These are phyloP conservation scores for Lepus americanus DNA, from an alignment of 2,113 vertebrate species.

Conservation along the genomic window DNA sequence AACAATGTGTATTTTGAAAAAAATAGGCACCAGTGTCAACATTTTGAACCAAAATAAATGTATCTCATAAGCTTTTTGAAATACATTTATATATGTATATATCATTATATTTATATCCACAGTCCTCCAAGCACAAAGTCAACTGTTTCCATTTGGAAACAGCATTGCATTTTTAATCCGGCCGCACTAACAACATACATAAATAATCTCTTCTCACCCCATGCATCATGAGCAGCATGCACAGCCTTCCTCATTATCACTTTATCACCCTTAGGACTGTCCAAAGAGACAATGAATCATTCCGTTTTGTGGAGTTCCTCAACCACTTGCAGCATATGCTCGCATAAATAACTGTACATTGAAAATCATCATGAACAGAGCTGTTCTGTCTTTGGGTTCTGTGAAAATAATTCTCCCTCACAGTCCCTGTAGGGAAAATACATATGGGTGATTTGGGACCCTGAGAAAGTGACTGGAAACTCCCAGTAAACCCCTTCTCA, in stretches of 20 bases:
- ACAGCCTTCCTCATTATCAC: background rate
- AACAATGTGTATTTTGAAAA: too few species aligned
- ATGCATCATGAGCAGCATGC: background rate
- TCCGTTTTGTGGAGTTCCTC: background rate
- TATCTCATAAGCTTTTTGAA: too few species aligned
- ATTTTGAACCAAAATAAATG: too few species aligned
- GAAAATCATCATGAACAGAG: background rate
- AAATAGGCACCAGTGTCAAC: too few species aligned
- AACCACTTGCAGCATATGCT: background rate
- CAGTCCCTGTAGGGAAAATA: background rate
- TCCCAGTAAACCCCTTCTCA: background rate
- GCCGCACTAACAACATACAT: background rate
- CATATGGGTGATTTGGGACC: background rate
- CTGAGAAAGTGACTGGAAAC: background rate
- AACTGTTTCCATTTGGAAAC: background rate
- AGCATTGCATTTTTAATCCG: background rate
- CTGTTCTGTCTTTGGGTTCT: background rate
- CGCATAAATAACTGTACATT: background rate
- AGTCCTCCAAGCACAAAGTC: background rate
- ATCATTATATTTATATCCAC: rapidly evolving
- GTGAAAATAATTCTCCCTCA: background rate
- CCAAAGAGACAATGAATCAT: background rate
- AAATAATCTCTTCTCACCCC: background rate
- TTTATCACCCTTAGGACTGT: too few species aligned
- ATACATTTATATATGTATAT: too few species aligned